A percentile compares a stretch with the other conserved stretches of the same genome.
phyloP scores from a whole-genome alignment of 2,113 vertebrate species.

The Vulpes lagopus region DNA sequence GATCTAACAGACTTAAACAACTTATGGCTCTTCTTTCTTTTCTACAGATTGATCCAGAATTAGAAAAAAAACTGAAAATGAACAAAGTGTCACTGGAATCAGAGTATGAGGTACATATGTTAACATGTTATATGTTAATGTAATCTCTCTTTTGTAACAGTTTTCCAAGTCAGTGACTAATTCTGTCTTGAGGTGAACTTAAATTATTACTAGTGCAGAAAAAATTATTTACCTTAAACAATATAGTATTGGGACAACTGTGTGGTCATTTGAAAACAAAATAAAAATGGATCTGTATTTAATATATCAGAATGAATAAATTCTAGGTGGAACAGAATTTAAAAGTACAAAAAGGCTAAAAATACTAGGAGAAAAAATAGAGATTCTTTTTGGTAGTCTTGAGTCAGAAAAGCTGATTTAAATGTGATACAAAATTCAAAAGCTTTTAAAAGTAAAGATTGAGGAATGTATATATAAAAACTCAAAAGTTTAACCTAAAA shows the following conservation, averaged over 20 bases:
- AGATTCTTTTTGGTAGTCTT: conserved; percentile 5
- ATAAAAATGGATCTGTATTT: not conserved
- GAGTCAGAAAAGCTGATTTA: conserved; percentile 37
- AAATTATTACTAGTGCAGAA: conserved; percentile 1
- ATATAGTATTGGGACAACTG: not conserved
- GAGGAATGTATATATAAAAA: not conserved
- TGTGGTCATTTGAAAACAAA: conserved; percentile 46
- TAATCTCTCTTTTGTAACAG: not conserved
- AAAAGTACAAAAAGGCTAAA: not conserved
- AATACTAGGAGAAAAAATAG: not conserved
- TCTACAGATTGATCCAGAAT: conserved; percentile 90
- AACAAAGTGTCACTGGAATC: conserved; percentile 91
- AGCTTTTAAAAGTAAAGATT: not conserved
- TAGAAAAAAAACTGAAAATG: conserved; percentile 89
- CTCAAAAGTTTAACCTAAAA: conserved; percentile 6
- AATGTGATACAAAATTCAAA: not conserved
- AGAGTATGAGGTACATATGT: conserved; percentile 92
- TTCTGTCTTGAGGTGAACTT: conserved; percentile 48
- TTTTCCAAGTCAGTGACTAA: conserved; percentile 6
- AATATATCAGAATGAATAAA: not conserved
- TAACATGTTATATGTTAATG: conserved; percentile 51
- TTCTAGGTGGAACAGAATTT: conserved; percentile 8
- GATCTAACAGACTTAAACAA: conserved; percentile 55
- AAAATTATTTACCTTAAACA: conserved; percentile 31
- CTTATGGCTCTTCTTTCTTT: conserved; percentile 57